These are phyloP conservation scores for Saccopteryx bilineata DNA, from an alignment of 2,113 vertebrate genomes.

Conservation along the genomic window DNA sequence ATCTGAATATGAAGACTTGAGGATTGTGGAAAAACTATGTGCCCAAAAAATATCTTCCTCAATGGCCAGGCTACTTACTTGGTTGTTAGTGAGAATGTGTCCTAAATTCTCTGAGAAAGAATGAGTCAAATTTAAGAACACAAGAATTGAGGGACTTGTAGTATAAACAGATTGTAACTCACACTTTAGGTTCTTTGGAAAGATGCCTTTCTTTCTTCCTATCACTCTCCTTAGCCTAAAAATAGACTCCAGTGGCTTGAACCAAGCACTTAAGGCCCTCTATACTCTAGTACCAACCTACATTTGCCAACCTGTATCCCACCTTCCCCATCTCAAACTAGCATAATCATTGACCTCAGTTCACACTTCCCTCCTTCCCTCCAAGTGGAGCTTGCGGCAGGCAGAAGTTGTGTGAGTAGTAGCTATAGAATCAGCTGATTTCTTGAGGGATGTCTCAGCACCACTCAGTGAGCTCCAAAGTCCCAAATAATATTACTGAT, in stretches of 20 bases:
- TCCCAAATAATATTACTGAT: background rate
- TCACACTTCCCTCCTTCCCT: background rate
- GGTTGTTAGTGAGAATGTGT: background rate
- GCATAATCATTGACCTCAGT: background rate
- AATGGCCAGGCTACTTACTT: background rate
- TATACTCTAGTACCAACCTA: background rate
- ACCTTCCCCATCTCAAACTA: background rate
- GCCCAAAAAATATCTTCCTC: background rate
- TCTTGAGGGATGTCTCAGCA: background rate
- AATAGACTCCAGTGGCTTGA: background rate
- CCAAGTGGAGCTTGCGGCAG: background rate
- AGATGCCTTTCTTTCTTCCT: background rate
- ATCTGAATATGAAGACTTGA: background rate
- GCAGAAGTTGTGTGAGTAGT: background rate
- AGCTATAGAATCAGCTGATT: background rate
- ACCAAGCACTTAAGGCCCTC: background rate
- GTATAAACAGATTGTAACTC: background rate
- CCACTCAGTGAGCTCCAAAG: background rate
- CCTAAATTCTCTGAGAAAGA: background rate
- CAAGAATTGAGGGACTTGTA: background rate
- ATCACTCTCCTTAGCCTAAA: background rate
- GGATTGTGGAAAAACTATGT: background rate
- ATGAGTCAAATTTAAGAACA: constrained; percentile 4
- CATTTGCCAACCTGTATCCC: background rate
- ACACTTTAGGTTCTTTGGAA: background rate